Evolutionary conservation across 2,888 invertebrate species (phyloP), one percentile per base, ranked within the genome.

Genomic region (Sphaeridia pumilis): DNA sequence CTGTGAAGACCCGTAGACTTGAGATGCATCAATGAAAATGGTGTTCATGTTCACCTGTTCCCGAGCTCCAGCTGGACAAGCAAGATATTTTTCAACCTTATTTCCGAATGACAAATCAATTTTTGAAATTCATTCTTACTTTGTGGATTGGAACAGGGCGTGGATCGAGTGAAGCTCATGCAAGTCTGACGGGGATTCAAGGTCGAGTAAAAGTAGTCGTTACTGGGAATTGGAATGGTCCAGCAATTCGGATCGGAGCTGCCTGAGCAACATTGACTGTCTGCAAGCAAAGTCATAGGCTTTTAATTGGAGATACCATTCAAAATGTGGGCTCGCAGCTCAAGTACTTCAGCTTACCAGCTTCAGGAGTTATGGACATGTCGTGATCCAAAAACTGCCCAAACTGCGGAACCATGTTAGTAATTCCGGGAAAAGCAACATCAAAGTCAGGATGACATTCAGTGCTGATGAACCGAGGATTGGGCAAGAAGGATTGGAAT

Each of bases 391-490:
- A 44, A 49, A 63, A 63, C 49, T 60, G 62, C 41, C 64, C 64
- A 46, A 58, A 62, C 35, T 61, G 60, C 0, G 60, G 60, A 20
- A 64, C 58, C 64, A 64, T 64, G 31, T 61, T 59, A 1, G 62
- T 59, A 14, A 59, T 44, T 7, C 10, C 24, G 17, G 45, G 47
- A 27, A 57, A 54, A 2, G 31, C 83, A 0, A 75, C 75, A 64
- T 81, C 79, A 58, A 75, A 75, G 63, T 76, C 74, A 57, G 76
- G 73, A 68, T 84, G 84, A 46, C 84, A 76, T 2, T 75, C 67
- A 10, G 80, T 73, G 67, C 87, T 86, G 60, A 90, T 78, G 55
- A 78, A 77, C 26, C 90, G 73, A 0, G 89, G 78, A 45, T 84
- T 87, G 2, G 89, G 87, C 2, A 90, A 74, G 2, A 60, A 56